Conservation (phyloP, 2,888 invertebrate genomes). For the Lithophane socia region DNA sequence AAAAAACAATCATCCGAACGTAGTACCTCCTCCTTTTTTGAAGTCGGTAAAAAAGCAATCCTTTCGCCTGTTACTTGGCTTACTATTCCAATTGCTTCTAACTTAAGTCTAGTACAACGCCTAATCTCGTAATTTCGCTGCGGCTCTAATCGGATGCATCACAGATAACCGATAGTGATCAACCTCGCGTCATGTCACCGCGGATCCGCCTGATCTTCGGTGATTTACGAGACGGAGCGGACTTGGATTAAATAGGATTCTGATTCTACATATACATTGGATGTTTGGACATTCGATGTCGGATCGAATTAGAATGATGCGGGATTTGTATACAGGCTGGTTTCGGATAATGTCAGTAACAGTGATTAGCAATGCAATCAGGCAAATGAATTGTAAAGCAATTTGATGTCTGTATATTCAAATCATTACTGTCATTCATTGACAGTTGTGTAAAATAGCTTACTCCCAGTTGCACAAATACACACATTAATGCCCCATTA, state of each 20-base stretch:
- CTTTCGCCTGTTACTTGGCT: not conserved
- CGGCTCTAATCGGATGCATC: not conserved
- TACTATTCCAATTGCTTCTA: not conserved
- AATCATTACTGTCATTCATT: not conserved
- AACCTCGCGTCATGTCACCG: slow-evolving; percentile 46
- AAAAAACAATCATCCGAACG: too few relatives aligned
- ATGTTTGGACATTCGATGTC: not conserved
- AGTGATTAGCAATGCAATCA: not conserved
- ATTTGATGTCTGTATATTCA: not conserved
- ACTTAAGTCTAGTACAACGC: not conserved
- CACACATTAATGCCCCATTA: too few relatives aligned
- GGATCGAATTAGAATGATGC: not conserved
- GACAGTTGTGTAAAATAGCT: too few relatives aligned
- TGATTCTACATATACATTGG: not conserved
- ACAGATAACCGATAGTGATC: slow-evolving; percentile 23
- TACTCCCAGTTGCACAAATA: too few relatives aligned
- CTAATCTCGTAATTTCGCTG: not conserved
- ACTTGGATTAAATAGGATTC: slow-evolving; percentile 33
- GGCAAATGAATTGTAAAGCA: not conserved
- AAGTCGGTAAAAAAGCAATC: too few relatives aligned
- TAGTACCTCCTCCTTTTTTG: too few relatives aligned
- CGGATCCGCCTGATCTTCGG: slow-evolving; percentile 20
- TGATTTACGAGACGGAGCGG: slow-evolving; percentile 47
- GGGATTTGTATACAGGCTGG: not conserved
- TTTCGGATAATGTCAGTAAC: too few relatives aligned